Evolutionary conservation across 1,140 invertebrate species (phyloP).

Genomic region (Diplogasteroides magnus): DNA sequence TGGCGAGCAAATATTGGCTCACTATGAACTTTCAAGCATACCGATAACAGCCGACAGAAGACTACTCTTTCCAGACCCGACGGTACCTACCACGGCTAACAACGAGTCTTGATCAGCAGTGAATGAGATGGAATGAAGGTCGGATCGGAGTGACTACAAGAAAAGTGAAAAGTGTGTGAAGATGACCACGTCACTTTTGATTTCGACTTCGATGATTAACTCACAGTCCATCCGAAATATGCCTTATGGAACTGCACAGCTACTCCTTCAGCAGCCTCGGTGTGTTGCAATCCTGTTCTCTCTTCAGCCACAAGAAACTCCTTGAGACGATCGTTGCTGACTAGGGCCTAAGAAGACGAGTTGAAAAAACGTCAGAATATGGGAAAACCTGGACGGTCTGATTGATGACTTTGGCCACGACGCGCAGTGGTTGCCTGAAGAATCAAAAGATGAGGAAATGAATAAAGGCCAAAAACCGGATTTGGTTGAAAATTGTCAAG

Average conservation of each 20-base stretch:
- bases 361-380: no score
- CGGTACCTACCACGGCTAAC: slow-evolving; percentile 59
- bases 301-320: slow-evolving; percentile 29
- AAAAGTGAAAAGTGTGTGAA: no score
- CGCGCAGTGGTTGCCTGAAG: slow-evolving; percentile 36
- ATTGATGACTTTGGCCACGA: slow-evolving; percentile 16
- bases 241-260: no score
- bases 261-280: no score
- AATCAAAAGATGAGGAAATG: no score
- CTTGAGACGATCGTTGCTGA: slow-evolving; percentile 30
- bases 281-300: no score
- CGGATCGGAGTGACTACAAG: slow-evolving; percentile 14
- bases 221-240: no score
- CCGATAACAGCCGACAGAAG: slow-evolving; percentile 62
- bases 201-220: no score
- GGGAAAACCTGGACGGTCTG: slow-evolving; percentile 12
- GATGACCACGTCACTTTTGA: no score
- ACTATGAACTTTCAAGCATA: slow-evolving; percentile 29
- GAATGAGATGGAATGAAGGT: slow-evolving; percentile 12
- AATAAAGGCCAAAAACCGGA: no score
- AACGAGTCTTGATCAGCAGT: slow-evolving; percentile 60
- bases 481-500: slow-evolving; percentile 63
- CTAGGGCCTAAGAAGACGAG: slow-evolving; percentile 18
- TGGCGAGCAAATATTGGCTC: no score
- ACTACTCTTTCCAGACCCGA: slow-evolving; percentile 62